Conservation (phyloP, 2,888 invertebrate species). For the Hirtodrosophila duncani region DNA sequence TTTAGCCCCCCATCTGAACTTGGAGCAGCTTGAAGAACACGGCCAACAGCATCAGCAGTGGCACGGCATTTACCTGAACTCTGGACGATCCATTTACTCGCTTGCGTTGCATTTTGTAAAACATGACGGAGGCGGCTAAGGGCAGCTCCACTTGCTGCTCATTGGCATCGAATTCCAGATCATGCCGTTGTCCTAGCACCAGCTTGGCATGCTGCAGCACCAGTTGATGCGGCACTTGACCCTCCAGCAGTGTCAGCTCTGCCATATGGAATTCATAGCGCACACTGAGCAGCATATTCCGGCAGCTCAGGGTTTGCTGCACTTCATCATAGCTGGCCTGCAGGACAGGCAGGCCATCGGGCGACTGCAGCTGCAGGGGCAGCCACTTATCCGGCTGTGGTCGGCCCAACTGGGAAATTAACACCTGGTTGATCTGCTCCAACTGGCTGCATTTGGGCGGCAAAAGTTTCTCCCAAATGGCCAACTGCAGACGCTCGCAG, state of each 20-base stretch:
- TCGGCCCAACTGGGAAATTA: conserved; percentile 73
- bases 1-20: no score
- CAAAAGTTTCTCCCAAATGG: conserved; percentile 49
- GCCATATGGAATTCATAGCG: conserved; percentile 72
- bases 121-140: conserved; percentile 69
- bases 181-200: conserved; percentile 68
- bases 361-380: conserved; percentile 51
- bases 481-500: conserved; percentile 66
- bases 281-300: conserved; percentile 73
- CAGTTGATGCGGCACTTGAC: conserved; percentile 55
- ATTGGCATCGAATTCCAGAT: conserved; percentile 72
- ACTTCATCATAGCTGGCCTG: conserved; percentile 53
- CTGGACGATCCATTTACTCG: not conserved
- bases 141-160: conserved; percentile 70
- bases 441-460: conserved; percentile 30
- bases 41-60: no score
- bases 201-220: conserved; percentile 63
- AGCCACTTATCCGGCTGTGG: conserved; percentile 70
- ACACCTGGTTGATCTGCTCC: conserved; percentile 39
- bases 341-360: conserved; percentile 28
- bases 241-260: conserved; percentile 31
- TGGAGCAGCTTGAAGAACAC: no score
- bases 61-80: no score
- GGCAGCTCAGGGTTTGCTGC: conserved; percentile 69
- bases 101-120: conserved; percentile 56